Evolutionary conservation across 2,113 vertebrate species (phyloP).

Genomic region (Procavia capensis): DNA sequence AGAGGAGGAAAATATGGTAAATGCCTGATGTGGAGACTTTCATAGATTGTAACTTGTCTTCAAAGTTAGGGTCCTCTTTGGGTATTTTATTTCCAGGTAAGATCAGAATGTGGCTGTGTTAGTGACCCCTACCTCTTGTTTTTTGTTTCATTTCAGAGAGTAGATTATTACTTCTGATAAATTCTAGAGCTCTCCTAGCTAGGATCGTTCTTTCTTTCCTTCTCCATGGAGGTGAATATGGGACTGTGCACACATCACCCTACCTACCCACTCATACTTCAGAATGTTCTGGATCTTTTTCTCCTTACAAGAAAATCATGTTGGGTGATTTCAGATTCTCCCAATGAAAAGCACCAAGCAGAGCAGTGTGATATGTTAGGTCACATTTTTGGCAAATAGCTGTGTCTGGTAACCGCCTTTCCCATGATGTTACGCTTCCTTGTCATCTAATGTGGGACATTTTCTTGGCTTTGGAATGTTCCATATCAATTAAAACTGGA

Average conservation of each 20-base stretch:
- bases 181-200: neutral
- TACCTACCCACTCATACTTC: accelerated
- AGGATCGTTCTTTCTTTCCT: neutral
- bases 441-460: neutral
- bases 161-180: neutral
- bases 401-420: constrained; percentile 18
- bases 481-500: constrained; percentile 42
- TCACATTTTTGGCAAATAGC: constrained; percentile 59
- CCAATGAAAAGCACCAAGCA: neutral
- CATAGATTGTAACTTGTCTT: neutral
- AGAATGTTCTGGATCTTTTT: neutral
- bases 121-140: neutral
- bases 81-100: neutral
- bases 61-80: neutral
- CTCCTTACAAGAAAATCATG: neutral
- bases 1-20: neutral
- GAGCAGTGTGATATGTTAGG: neutral
- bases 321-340: neutral
- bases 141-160: neutral
- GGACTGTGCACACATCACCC: neutral
- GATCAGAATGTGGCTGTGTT: neutral
- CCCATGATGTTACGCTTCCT: neutral
- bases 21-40: neutral
- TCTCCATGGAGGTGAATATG: accelerated
- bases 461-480: constrained; percentile 53